Percentiles rank a stretch among this genome's conserved stretches.
phyloP scores from a whole-genome alignment of 2,888 invertebrate genomes.

The Omphaloscelis lunosa region DNA sequence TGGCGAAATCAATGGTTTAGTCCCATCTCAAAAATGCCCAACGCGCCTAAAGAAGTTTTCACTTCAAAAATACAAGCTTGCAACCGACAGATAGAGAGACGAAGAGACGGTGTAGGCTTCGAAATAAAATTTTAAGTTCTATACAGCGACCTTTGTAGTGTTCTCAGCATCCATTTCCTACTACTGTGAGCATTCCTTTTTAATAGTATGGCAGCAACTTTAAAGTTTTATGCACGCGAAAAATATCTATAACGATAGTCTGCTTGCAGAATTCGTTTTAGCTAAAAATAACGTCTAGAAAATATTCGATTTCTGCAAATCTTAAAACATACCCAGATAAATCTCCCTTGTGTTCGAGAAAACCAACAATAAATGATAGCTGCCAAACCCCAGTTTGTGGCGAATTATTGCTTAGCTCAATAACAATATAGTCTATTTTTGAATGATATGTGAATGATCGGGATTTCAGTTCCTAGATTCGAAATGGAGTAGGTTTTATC shows the following conservation, averaged over 20 bases:
- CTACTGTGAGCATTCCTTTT: neutral
- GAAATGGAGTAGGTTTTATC: constrained; percentile 49
- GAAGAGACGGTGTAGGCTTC: too few relatives aligned
- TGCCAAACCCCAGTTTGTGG: constrained; percentile 59
- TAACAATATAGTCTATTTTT: constrained; percentile 58
- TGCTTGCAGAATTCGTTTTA: neutral
- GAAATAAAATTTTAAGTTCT: too few relatives aligned
- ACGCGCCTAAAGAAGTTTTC: too few relatives aligned
- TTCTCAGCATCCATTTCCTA: neutral
- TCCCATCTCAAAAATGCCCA: too few relatives aligned
- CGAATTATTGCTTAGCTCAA: constrained; percentile 29
- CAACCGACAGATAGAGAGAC: neutral
- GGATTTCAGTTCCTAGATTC: constrained; percentile 46
- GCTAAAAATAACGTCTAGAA: constrained; percentile 35
- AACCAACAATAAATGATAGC: constrained; percentile 48
- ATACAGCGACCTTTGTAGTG: neutral
- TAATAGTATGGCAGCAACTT: neutral
- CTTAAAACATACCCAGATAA: constrained; percentile 40
- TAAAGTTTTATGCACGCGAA: neutral
- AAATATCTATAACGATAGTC: neutral
- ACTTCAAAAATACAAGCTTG: too few relatives aligned
- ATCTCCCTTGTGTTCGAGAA: constrained; percentile 42
- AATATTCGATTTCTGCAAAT: constrained; percentile 47
- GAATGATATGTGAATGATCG: constrained; percentile 15
- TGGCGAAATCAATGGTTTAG: too few relatives aligned